Percentiles rank a stretch among this genome's conserved stretches.
Conservation (phyloP, 2,113 vertebrate genomes). For the Channa argus region DNA sequence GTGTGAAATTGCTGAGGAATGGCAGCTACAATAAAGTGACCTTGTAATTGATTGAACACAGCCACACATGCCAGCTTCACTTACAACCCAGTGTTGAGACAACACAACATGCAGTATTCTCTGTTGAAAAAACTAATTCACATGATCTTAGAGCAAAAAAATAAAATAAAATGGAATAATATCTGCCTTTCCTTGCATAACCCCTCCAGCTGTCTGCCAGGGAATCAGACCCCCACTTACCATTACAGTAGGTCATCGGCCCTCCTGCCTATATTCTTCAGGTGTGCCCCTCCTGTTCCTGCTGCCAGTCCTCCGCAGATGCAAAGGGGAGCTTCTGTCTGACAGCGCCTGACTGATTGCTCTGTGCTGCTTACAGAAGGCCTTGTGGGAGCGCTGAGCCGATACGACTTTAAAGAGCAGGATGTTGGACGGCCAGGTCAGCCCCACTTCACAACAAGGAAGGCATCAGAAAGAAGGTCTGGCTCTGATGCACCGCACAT, state of each 20-base stretch:
- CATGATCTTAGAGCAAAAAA: neutral
- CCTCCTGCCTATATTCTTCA: slow-evolving; percentile 4
- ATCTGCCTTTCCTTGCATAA: slow-evolving; percentile 12
- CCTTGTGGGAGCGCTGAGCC: neutral
- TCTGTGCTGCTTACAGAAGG: neutral
- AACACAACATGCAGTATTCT: neutral
- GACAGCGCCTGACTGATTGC: slow-evolving; percentile 19
- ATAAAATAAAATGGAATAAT: neutral
- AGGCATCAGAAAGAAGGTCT: neutral
- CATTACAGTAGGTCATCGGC: neutral
- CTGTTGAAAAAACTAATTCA: neutral
- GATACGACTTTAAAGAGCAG: slow-evolving; percentile 26
- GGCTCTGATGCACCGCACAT: neutral
- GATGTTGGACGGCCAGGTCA: neutral
- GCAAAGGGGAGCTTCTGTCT: neutral
- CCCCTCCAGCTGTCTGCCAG: slow-evolving; percentile 1
- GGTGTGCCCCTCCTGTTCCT: neutral
- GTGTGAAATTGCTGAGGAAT: slow-evolving; percentile 56
- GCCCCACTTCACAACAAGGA: slow-evolving; percentile 3
- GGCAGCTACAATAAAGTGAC: neutral
- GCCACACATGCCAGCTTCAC: neutral
- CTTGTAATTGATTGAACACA: slow-evolving; percentile 10
- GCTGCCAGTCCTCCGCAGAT: slow-evolving; percentile 6
- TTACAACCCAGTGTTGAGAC: neutral
- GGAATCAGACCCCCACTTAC: slow-evolving; percentile 68